Evolutionary conservation across 53 echinoderm and acorn worm species (phyloP).

Genomic region (Paracentrotus lividus): DNA sequence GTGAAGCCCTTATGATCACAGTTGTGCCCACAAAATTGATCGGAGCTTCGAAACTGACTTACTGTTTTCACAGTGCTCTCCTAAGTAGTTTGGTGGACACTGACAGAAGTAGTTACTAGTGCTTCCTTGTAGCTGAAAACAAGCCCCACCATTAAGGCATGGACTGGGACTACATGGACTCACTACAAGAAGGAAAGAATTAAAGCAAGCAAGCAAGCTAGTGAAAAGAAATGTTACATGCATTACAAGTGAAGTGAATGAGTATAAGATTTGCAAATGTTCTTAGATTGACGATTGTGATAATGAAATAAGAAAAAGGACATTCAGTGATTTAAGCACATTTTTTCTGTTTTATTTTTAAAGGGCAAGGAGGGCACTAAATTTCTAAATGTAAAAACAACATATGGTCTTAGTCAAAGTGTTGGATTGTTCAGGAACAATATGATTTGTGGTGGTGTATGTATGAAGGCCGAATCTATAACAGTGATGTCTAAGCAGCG

Average conservation of each 20-base stretch:
- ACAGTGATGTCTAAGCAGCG: too few relatives aligned
- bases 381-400: too few relatives aligned
- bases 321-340: too few relatives aligned
- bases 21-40: not conserved
- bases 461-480: too few relatives aligned
- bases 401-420: too few relatives aligned
- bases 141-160: conserved; percentile 77
- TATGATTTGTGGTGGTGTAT: too few relatives aligned
- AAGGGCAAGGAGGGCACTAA: too few relatives aligned
- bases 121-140: conserved; percentile 67
- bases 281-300: not conserved
- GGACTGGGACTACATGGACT: conserved; percentile 74
- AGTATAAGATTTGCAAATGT: not conserved
- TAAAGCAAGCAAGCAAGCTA: not conserved
- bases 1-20: not conserved
- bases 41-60: not conserved
- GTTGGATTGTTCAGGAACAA: too few relatives aligned
- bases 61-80: conserved; percentile 43
- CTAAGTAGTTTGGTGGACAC: conserved; percentile 10
- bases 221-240: not conserved
- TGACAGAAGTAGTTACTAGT: conserved; percentile 29
- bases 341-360: too few relatives aligned
- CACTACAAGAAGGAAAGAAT: conserved; percentile 6
- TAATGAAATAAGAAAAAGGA: too few relatives aligned
- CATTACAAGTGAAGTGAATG: not conserved